Percentiles rank a stretch among this genome's conserved stretches.
phyloP scores from a whole-genome alignment of 2,113 vertebrate species.

The Toxostoma redivivum region DNA sequence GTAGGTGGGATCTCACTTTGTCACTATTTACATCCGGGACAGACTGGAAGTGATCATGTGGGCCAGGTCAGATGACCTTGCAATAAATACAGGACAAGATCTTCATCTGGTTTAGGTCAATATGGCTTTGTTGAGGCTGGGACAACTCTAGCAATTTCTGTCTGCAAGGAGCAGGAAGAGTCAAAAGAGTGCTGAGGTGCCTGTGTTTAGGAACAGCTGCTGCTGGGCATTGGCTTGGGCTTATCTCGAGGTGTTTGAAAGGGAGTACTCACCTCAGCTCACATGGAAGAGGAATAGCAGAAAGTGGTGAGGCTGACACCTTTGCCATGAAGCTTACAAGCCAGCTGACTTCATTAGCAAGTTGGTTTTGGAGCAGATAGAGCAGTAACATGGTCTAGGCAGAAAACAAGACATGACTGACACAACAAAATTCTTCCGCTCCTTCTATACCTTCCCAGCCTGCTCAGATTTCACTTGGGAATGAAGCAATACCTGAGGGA shows the following conservation, averaged over 20 bases:
- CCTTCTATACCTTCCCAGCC: neutral
- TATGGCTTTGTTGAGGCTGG: neutral
- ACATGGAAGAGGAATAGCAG: neutral
- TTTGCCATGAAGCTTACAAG: neutral
- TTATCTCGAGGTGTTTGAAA: neutral
- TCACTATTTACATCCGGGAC: neutral
- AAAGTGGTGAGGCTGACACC: neutral
- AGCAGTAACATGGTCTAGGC: neutral
- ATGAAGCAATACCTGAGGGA: neutral
- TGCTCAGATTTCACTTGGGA: slow-evolving; percentile 23
- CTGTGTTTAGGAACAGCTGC: neutral
- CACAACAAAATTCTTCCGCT: neutral
- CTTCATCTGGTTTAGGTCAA: neutral
- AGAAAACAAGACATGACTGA: slow-evolving; percentile 10
- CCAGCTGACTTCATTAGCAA: neutral
- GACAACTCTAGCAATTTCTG: neutral
- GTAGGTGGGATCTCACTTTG: neutral
- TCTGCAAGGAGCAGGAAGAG: neutral
- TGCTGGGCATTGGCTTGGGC: neutral
- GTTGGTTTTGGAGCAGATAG: neutral
- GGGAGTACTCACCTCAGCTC: neutral
- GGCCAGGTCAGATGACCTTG: neutral
- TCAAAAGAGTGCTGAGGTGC: neutral
- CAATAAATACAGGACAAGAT: neutral
- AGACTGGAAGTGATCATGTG: neutral